Percentiles rank a stretch among this genome's conserved stretches.
These are phyloP conservation scores for Muntiacus reevesi DNA, from an alignment of 2,113 vertebrate species.

Conservation along the genomic window DNA sequence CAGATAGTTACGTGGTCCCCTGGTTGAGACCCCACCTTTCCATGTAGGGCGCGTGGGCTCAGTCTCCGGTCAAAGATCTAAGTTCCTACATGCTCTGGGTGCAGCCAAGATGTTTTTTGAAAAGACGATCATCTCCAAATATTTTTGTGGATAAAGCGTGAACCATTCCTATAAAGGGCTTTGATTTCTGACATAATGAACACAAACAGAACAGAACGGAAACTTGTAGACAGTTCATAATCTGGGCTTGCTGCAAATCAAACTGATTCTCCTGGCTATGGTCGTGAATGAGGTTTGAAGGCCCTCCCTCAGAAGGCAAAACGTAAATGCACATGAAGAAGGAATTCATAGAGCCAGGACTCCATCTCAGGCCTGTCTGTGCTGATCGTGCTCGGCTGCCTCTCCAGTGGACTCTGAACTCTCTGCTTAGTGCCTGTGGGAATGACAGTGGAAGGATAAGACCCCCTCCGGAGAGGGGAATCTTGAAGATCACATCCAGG, in stretches of 20 bases:
- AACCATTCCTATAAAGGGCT: neutral
- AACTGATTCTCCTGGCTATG: neutral
- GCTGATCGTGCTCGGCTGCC: too few relatives aligned
- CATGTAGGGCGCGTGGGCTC: rapidly evolving
- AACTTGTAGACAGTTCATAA: neutral
- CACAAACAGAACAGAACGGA: neutral
- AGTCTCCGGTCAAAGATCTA: neutral
- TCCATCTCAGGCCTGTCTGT: too few relatives aligned
- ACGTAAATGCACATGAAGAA: neutral
- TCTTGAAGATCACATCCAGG: too few relatives aligned
- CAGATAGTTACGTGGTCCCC: neutral
- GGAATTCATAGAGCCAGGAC: too few relatives aligned
- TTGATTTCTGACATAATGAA: neutral
- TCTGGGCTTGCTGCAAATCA: neutral
- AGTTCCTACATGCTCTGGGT: neutral
- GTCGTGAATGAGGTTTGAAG: neutral
- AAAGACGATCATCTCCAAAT: neutral
- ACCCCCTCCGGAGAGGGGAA: too few relatives aligned
- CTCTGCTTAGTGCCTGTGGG: too few relatives aligned
- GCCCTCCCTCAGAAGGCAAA: neutral
- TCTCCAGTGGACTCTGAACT: too few relatives aligned
- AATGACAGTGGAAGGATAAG: too few relatives aligned
- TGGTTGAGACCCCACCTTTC: neutral
- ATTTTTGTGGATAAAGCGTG: neutral
- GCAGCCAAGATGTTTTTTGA: neutral